These are phyloP conservation scores for Smittia sp. DNA, from an alignment of 2,888 invertebrate species.

Conservation along the genomic window DNA sequence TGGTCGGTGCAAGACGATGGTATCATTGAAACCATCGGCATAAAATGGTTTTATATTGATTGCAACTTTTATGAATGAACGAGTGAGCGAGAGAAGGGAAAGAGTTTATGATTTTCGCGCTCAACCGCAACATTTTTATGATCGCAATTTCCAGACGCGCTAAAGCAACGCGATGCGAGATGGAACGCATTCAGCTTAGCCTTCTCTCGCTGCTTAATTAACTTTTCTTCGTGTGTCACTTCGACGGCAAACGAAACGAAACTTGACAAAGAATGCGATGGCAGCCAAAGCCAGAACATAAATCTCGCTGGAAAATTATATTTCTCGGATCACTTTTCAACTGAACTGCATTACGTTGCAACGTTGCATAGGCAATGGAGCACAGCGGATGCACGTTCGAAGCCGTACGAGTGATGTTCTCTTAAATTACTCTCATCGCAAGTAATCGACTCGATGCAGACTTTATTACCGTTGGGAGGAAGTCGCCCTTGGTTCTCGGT, in stretches of 20 bases:
- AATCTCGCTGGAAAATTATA: not conserved
- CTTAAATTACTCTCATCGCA: not conserved
- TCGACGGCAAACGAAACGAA: not conserved
- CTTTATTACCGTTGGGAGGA: not conserved
- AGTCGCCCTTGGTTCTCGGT: no score
- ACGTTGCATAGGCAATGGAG: not conserved
- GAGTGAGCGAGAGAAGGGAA: not conserved
- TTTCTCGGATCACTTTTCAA: not conserved
- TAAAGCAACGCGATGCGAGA: not conserved
- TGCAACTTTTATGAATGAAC: conserved; percentile 39
- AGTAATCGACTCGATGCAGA: not conserved
- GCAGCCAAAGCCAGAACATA: not conserved
- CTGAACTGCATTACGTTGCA: not conserved
- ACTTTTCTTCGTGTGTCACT: not conserved
- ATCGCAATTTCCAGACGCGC: conserved; percentile 25
- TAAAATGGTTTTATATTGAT: conserved; percentile 38
- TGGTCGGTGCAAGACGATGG: conserved; percentile 25
- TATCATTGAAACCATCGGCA: conserved; percentile 39
- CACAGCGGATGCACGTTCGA: conserved; percentile 27
- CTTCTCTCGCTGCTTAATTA: not conserved
- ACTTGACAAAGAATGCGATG: not conserved
- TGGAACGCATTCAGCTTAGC: not conserved
- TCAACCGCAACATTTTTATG: conserved; percentile 40
- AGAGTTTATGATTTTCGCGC: conserved; percentile 37
- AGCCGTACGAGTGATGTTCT: conserved; percentile 25